Conservation (phyloP, 2,888 invertebrate genomes). For the Orthonevra nobilis region DNA sequence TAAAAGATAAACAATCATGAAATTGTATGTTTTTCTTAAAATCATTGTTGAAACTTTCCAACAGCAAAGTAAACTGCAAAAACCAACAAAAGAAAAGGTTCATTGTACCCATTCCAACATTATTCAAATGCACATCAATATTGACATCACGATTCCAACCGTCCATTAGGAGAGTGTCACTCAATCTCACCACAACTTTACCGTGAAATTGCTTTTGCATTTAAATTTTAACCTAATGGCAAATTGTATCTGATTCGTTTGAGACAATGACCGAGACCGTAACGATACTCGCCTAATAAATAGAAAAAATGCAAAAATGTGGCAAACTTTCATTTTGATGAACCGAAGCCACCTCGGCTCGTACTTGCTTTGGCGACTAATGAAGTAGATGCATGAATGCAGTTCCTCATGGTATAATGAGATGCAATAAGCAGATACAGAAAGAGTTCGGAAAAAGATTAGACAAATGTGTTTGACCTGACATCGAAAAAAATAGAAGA, state of each 20-base stretch:
- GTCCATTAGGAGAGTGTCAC: constrained; percentile 13
- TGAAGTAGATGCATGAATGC: constrained; percentile 20
- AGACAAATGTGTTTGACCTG: constrained; percentile 26
- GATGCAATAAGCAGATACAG: background rate
- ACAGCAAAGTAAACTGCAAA: background rate
- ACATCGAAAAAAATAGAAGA: constrained; percentile 22
- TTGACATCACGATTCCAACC: constrained; percentile 30
- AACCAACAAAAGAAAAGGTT: background rate
- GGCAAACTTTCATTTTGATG: constrained; percentile 38
- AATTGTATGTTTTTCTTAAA: no score
- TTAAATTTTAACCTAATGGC: constrained; percentile 10
- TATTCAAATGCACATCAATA: constrained; percentile 6
- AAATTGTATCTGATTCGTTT: background rate
- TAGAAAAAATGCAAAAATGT: constrained; percentile 25
- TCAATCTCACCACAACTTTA: background rate
- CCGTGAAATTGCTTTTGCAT: constrained; percentile 26
- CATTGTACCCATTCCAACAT: constrained; percentile 23
- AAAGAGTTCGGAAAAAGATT: constrained; percentile 13
- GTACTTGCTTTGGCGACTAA: constrained; percentile 4
- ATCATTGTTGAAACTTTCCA: no score
- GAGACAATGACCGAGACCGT: no score
- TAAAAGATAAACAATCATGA: no score
- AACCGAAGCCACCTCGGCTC: constrained; percentile 14
- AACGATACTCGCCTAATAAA: background rate
- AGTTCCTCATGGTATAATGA: constrained; percentile 44